Base-by-base conservation (phyloP, 2,797 vertebrate species). In the Tinamus major region DNA sequence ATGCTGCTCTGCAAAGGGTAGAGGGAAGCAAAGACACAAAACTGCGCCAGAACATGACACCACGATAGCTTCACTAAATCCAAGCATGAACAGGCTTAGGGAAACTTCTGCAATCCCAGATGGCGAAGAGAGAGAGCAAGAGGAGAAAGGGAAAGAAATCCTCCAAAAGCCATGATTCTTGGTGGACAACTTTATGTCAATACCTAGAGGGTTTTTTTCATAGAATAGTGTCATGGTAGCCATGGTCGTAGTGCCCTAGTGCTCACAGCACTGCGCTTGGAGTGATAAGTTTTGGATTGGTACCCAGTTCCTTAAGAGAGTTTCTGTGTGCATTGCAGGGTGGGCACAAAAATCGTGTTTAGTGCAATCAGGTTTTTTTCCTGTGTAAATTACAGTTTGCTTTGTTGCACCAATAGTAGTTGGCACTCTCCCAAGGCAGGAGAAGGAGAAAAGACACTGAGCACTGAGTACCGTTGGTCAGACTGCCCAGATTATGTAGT, bases 1-100 rank as follows among this genome's bases (percentile, higher is more conserved):
- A 82, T 79, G 92, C 91, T 94, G 90, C 72, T 96, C 78, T 74
- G 48, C 92, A 91, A 94, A 90, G 90, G 48, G 35, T 53, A 62
- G 70, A 85, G 74, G 78, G 79, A 89, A 92, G 81, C 61, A 69
- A 89, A 93, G 87, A 71, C 49, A 88, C 55, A 35, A 70, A 94
- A 37, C 79, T 64, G 68, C 0, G n/a, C 79, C 79, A 95, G 89
- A 92, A 86, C 71, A 46, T 56, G 74, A 95, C 79, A 95, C 85
- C 87, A 78, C 18, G 7, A 87, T 72, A 48, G 78, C 81, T 93
- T 95, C 69, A 39, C 91, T 95, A 69, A 89, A 95, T 56, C 85
- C 84, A 76, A 85, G 79, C 33, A 1, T 88, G 92, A 92, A 78
- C 53, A 80, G 59, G 82, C 69, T 91, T 95, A 82, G 71, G 78